A percentile compares a stretch with the other conserved stretches of the same genome.
Conservation (phyloP, 2,888 invertebrate genomes). For the Protonemura montana region DNA sequence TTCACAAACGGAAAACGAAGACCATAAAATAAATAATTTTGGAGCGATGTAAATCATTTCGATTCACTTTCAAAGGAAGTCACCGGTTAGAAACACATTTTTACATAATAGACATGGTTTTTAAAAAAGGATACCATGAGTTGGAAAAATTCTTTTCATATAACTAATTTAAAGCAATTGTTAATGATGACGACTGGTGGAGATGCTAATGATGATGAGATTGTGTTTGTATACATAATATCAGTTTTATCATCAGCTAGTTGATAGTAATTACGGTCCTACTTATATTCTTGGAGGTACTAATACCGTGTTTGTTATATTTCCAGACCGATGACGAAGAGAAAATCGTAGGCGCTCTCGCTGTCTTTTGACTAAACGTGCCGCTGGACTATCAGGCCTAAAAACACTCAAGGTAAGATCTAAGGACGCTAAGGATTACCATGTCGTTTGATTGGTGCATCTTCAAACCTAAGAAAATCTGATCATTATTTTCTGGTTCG, state of each 20-base stretch:
- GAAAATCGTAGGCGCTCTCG: not conserved
- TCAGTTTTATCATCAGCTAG: not conserved
- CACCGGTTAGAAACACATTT: not conserved
- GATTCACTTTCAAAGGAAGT: not conserved
- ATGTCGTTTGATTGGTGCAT: not conserved
- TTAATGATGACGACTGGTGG: not conserved
- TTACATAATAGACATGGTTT: not conserved
- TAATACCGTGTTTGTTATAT: not conserved
- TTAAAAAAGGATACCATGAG: not conserved
- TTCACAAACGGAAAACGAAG: not conserved
- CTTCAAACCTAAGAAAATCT: not conserved
- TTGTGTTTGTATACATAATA: not conserved
- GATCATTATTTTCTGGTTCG: not conserved
- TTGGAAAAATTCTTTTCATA: not conserved
- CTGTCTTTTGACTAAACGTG: not conserved
- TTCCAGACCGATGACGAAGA: conserved; percentile 24
- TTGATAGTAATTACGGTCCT: not conserved
- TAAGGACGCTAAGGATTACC: no score
- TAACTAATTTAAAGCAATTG: not conserved
- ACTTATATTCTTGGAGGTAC: not conserved
- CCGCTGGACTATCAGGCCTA: not conserved
- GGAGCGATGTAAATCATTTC: not conserved
- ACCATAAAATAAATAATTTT: not conserved
- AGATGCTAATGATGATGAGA: conserved; percentile 2
- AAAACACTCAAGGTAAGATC: not conserved